Evolutionary conservation across 2,113 vertebrate genomes (phyloP).

Genomic region (Percopsis transmontana): DNA sequence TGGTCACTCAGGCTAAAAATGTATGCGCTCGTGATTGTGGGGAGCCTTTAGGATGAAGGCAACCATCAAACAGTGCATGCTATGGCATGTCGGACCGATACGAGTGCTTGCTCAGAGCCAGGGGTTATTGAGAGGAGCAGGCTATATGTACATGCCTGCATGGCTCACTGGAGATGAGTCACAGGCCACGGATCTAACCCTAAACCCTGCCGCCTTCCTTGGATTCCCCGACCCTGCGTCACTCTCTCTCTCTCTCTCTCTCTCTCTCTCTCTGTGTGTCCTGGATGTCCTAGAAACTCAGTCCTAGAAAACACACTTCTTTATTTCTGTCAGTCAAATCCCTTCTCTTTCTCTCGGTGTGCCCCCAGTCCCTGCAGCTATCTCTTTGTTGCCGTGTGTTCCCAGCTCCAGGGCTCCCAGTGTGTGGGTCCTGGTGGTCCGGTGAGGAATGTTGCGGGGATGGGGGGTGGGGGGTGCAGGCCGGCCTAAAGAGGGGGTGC

Average conservation of each 20-base stretch:
- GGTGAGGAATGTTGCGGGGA: conserved; percentile 85
- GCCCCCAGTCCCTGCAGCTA: conserved; percentile 45
- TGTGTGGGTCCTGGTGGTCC: conserved; percentile 92
- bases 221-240: conserved; percentile 40
- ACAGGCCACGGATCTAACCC: conserved; percentile 41
- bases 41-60: not conserved
- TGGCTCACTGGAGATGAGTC: conserved; percentile 46
- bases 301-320: conserved; percentile 39
- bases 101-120: conserved; percentile 10
- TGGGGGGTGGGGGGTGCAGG: conserved; percentile 51
- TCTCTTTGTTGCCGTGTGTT: conserved; percentile 71
- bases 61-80: not conserved
- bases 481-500: conserved; percentile 72
- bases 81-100: conserved; percentile 8
- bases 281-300: not conserved
- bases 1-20: not conserved
- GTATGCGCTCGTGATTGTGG: not conserved
- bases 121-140: conserved; percentile 12
- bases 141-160: conserved; percentile 33
- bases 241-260: conserved; percentile 12
- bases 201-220: conserved; percentile 28
- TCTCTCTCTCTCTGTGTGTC: not conserved
- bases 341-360: conserved; percentile 40
- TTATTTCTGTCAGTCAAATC: conserved; percentile 65
- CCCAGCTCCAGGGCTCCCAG: conserved; percentile 71